Evolutionary conservation across 2,888 invertebrate species (phyloP), one percentile per base, ranked within the genome.

Genomic region (Mythimna vitellina): DNA sequence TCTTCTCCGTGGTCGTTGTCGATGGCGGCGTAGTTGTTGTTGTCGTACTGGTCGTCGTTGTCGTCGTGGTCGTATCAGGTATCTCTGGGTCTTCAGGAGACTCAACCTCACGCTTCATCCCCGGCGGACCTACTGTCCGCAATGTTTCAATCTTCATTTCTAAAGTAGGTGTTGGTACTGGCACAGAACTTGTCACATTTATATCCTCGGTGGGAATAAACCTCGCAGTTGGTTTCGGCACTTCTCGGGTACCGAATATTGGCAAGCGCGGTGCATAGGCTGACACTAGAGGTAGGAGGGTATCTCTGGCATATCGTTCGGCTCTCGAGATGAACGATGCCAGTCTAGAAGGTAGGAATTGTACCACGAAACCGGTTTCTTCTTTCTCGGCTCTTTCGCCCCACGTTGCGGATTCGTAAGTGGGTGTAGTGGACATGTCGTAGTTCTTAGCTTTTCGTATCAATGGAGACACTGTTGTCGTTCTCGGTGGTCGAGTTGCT

Each of bases 311-410:
- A 90, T 98, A 98, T 64, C 97, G 96, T 88, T 98, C 98, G 0
- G 98, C 98, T 84, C 98, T 97, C 54, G 98, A 98, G 62, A 98
- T 97, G 91, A 98, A 97, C 7, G 97, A 97, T 0, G 98, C 98
- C 3, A 98, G 92, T 49, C 98, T 96, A 80, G 98, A 97, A 0
- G 98, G 98, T 58, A 98, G 93, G 87, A 98, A 97, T 90, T 98
- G 98, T 0, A 98, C 98, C 0, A 97, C 98, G 71, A 97, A 96
- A 73, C 96, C 92, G 9, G 92, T 78, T 75, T 94, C 93, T 78
- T 92, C 94, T 84, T 91, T 96, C 84, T 92, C 95, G 1, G 86
- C 91, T 70, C 90, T 89, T 73, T 93, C 92, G 73, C 92, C 91
- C 90, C 87, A 92, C 29, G 88, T 85, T 73, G 88, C 88, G 35